Evolutionary conservation across 2,113 vertebrate genomes (phyloP).

Genomic region (Crypturellus undulatus): DNA sequence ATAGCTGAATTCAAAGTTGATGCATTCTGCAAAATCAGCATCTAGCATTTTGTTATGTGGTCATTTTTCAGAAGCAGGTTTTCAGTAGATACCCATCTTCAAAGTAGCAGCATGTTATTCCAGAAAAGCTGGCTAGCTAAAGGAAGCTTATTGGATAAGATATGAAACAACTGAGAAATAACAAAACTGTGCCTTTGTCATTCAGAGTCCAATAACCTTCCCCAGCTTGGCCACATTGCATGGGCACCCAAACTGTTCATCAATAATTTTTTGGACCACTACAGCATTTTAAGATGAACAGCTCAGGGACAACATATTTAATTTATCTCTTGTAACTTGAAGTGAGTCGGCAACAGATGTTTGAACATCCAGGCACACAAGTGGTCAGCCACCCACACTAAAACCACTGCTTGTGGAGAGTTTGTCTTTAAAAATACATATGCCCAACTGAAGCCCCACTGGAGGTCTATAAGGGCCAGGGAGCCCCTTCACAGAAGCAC

Average conservation of each 20-base stretch:
- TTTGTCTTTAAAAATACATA: neutral
- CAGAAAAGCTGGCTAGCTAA: neutral
- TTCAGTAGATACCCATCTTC: neutral
- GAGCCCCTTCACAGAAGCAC: neutral
- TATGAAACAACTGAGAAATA: neutral
- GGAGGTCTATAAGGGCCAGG: neutral
- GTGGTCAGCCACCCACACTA: neutral
- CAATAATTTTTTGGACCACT: neutral
- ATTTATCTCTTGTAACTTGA: neutral
- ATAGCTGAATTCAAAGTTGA: neutral
- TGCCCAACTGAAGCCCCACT: neutral
- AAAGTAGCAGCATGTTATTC: neutral
- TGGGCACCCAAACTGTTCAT: accelerated
- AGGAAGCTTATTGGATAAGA: neutral
- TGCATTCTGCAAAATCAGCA: neutral
- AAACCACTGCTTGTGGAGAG: neutral
- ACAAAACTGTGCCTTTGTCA: neutral
- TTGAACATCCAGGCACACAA: neutral
- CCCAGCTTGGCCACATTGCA: neutral
- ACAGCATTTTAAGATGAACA: neutral
- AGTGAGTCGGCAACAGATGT: neutral
- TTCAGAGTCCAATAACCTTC: neutral
- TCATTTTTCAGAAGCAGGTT: neutral
- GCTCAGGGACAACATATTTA: neutral
- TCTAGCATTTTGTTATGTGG: neutral